These are phyloP conservation scores for Limenitis camilla DNA, from an alignment of 2,888 invertebrate species.

Conservation along the genomic window DNA sequence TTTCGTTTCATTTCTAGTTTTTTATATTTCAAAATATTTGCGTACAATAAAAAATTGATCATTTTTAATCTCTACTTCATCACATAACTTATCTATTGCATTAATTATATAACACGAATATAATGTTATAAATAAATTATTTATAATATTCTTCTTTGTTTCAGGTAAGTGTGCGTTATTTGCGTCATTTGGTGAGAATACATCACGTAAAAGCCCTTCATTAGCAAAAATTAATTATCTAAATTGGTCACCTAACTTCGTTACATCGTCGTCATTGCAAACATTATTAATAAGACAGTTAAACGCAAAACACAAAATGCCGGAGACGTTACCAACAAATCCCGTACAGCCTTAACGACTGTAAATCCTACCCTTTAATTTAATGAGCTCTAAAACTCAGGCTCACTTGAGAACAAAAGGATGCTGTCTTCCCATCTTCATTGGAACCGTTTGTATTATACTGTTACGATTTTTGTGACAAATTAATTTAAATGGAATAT, in stretches of 20 bases:
- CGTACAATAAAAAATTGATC: too few species aligned
- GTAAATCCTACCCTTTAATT: slow-evolving; percentile 58
- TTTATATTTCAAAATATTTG: too few species aligned
- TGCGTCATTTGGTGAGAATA: background rate
- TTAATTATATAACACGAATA: too few species aligned
- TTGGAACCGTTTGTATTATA: slow-evolving; percentile 30
- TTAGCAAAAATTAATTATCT: slow-evolving; percentile 1
- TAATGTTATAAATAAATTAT: background rate
- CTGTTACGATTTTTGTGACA: slow-evolving; percentile 7
- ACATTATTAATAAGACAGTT: slow-evolving; percentile 27
- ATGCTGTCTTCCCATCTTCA: slow-evolving; percentile 47
- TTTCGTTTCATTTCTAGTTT: too few species aligned
- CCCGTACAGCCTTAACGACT: slow-evolving; percentile 42
- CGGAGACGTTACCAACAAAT: slow-evolving; percentile 28
- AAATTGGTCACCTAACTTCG: slow-evolving; percentile 1
- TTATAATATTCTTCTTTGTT: slow-evolving; percentile 1
- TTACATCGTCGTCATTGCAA: slow-evolving; percentile 13
- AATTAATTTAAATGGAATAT: background rate
- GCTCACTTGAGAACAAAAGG: slow-evolving; percentile 56
- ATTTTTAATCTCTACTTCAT: too few species aligned
- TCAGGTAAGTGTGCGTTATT: slow-evolving; percentile 4
- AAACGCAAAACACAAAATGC: slow-evolving; percentile 27
- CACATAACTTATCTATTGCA: too few species aligned
- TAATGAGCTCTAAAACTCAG: slow-evolving; percentile 70
- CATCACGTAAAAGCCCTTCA: background rate